Evolutionary conservation across 2,888 invertebrate genomes (phyloP).

Genomic region (Onchidella celtica): DNA sequence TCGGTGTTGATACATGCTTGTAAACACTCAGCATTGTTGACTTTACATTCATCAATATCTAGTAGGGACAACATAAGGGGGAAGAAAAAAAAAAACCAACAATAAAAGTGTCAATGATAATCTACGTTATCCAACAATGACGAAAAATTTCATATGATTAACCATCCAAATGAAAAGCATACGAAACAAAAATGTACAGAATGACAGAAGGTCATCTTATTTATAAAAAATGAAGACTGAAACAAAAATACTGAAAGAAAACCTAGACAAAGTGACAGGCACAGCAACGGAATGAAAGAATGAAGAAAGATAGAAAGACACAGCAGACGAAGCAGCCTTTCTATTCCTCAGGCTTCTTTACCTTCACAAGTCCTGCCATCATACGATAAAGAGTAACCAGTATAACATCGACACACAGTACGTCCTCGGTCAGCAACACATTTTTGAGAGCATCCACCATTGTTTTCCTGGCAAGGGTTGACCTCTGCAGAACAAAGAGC

Average conservation of each 20-base stretch:
- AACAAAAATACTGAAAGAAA: no score
- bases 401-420: conserved; percentile 76
- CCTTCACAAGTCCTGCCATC: conserved; percentile 79
- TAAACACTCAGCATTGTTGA: conserved; percentile 76
- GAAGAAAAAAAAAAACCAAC: no score
- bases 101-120: no score
- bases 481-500: conserved; percentile 56
- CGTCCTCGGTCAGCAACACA: conserved; percentile 69
- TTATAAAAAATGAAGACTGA: no score
- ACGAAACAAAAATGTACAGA: no score
- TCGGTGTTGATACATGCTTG: conserved; percentile 79
- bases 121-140: no score
- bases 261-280: no score
- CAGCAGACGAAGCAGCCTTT: background rate
- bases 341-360: no score
- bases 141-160: no score
- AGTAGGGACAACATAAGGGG: conserved; percentile 28
- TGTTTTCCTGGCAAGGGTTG: conserved; percentile 68
- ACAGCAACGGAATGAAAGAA: no score
- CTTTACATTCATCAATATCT: conserved; percentile 80
- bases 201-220: no score
- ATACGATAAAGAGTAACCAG: conserved; percentile 77
- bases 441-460: conserved; percentile 73
- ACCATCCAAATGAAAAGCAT: no score
- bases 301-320: background rate